A percentile compares a stretch with the other conserved stretches of the same genome.
phyloP scores from a whole-genome alignment of 1,140 invertebrate species.

The Cyclargus thomasi region DNA sequence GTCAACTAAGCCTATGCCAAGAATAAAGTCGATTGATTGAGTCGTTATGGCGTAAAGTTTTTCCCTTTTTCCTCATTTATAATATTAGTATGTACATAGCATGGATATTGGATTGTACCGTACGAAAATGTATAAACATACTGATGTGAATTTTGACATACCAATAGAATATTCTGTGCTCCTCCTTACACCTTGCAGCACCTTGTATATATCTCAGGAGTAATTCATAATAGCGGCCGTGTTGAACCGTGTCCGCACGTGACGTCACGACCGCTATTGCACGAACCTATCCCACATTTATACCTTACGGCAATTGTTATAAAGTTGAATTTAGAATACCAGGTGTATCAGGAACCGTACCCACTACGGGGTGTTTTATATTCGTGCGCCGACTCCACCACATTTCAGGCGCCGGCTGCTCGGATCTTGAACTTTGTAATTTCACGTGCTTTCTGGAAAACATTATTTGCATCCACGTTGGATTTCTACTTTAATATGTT shows the following conservation, averaged over 20 bases:
- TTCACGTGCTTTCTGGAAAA: conserved; percentile 30
- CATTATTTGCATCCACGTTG: conserved; percentile 12
- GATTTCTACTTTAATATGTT: conserved; percentile 4
- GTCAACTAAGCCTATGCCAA: too few species aligned
- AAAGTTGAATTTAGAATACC: background rate
- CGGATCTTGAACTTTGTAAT: conserved; percentile 48
- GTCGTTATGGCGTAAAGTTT: too few species aligned
- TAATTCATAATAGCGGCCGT: conserved; percentile 40
- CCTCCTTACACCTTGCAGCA: conserved; percentile 2
- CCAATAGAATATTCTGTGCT: background rate
- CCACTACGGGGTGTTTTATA: conserved; percentile 35
- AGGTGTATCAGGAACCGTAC: background rate
- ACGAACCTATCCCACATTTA: conserved; percentile 26
- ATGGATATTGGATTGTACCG: too few species aligned
- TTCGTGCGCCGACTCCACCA: conserved; percentile 39
- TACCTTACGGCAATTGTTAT: background rate
- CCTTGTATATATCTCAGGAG: conserved; percentile 20
- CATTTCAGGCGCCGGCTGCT: conserved; percentile 50
- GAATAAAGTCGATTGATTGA: too few species aligned
- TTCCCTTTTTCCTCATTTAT: too few species aligned
- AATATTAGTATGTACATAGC: too few species aligned
- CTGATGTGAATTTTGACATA: background rate
- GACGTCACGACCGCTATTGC: conserved; percentile 48
- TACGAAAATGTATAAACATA: background rate
- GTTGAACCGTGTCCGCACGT: conserved; percentile 44